Conservation (phyloP, 2,113 vertebrate species). For the Ranitomeya variabilis region DNA sequence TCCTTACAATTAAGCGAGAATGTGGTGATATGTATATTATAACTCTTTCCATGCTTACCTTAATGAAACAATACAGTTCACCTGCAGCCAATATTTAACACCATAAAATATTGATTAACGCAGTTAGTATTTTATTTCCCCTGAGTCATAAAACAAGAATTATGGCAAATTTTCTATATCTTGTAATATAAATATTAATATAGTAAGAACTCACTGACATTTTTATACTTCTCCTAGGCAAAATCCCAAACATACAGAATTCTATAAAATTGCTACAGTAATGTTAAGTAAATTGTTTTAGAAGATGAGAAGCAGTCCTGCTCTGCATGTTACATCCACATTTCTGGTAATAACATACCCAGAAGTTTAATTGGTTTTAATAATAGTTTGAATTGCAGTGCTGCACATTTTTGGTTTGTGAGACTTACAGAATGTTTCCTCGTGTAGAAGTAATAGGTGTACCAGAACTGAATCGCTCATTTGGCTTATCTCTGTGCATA, state of each 20-base stretch:
- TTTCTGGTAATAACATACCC: background rate
- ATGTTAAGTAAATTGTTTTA: background rate
- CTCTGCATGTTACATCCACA: background rate
- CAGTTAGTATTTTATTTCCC: conserved; percentile 24
- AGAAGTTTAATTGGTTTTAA: background rate
- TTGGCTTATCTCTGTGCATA: background rate
- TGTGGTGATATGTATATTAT: conserved; percentile 6
- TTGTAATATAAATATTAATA: conserved; percentile 9
- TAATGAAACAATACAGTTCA: background rate
- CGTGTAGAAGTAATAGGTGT: background rate
- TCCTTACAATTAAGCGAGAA: background rate
- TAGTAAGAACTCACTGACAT: conserved; percentile 9
- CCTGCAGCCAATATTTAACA: conserved; percentile 11
- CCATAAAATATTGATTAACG: conserved; percentile 26
- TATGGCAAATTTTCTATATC: conserved; percentile 1
- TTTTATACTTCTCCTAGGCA: background rate
- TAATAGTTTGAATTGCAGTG: background rate
- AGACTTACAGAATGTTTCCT: background rate
- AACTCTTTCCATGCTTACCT: background rate
- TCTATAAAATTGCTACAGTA: conserved; percentile 11
- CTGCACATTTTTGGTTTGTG: background rate
- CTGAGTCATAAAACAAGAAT: conserved; percentile 20
- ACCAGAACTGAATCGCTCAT: background rate
- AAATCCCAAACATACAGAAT: background rate
- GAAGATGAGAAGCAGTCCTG: background rate